Evolutionary conservation across 2,113 vertebrate genomes (phyloP), one percentile per base, ranked within the genome.

Genomic region (Siphamia tubifer): DNA sequence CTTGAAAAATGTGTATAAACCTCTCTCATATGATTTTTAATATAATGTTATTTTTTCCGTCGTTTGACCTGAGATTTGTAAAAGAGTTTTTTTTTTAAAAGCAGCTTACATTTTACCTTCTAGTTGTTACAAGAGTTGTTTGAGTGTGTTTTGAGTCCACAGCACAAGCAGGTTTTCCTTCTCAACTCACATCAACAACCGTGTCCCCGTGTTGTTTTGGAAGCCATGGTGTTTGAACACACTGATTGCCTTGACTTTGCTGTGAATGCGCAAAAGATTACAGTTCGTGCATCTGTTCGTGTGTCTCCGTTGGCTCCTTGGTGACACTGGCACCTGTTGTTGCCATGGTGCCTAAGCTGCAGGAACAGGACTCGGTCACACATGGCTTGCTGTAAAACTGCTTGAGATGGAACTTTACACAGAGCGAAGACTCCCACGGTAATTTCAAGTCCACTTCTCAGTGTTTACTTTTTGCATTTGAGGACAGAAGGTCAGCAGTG

Each of bases 321-420:
- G 56, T 53, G 27, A 81, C 63, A 34, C 4, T 58, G 58, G 55
- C 61, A 43, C 16, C 30, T 42, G 30, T 30, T 45, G 79, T 74
- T 84, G 55, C 77, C 23, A 72, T 52, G 76, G 61, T 71, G 48
- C 53, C 56, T 9, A 7, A 21, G 68, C 57, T 38, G 63, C 48
- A 44, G 49, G 55, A 61, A 57, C 42, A 56, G 1, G 31, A 24
- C 66, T 20, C 27, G 8, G 17, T 45, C 49, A 28, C 36, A 53
- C 23, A 48, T 45, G 45, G 13, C 65, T 15, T 7, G 55, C 47
- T 71, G 70, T 71, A 71, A 77, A 82, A 28, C 66, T 53, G 48
- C 44, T 27, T 38, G n/a, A n/a, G n/a, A n/a, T n/a, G n/a, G n/a
- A n/a, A n/a, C n/a, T 17, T 16, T 47, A 20, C n/a, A 40, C 28